phyloP scores from a whole-genome alignment of 2,113 vertebrate genomes.

The Dermatemys mawii region DNA sequence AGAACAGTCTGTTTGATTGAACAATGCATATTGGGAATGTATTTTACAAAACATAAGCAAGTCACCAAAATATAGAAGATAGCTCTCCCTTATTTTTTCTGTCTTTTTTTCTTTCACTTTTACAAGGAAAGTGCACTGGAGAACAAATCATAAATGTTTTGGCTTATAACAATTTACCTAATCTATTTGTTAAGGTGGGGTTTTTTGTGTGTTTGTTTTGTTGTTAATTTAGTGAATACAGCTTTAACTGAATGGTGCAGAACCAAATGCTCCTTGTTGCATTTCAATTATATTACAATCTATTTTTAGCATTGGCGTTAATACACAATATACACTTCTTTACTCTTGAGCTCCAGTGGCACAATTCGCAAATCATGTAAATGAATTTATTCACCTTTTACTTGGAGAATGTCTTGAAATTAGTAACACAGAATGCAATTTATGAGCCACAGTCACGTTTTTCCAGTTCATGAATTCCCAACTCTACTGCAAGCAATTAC shows the following conservation, averaged over 20 bases:
- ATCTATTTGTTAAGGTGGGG: background rate
- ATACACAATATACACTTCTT: background rate
- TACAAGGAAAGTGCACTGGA: background rate
- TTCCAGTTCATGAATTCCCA: slow-evolving; percentile 15
- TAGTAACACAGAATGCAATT: background rate
- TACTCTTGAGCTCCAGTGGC: background rate
- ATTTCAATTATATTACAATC: slow-evolving; percentile 3
- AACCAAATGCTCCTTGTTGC: background rate
- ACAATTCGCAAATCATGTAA: background rate
- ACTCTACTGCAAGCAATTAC: background rate
- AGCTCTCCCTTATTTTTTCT: too few species aligned
- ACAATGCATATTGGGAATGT: background rate
- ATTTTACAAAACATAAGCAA: slow-evolving; percentile 8
- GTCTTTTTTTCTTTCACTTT: background rate
- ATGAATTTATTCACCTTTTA: slow-evolving; percentile 17
- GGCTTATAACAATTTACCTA: background rate
- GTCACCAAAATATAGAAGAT: background rate
- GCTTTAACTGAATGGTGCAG: background rate
- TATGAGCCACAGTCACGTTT: background rate
- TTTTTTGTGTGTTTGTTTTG: background rate
- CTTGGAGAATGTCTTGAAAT: background rate
- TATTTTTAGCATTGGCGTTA: slow-evolving; percentile 25
- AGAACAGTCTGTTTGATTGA: slow-evolving; percentile 33
- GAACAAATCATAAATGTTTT: background rate
- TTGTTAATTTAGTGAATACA: slow-evolving; percentile 23